A percentile compares a stretch with the other conserved stretches of the same genome.
Evolutionary conservation across 2,113 vertebrate species (phyloP).

Genomic region (Gulo gulo): DNA sequence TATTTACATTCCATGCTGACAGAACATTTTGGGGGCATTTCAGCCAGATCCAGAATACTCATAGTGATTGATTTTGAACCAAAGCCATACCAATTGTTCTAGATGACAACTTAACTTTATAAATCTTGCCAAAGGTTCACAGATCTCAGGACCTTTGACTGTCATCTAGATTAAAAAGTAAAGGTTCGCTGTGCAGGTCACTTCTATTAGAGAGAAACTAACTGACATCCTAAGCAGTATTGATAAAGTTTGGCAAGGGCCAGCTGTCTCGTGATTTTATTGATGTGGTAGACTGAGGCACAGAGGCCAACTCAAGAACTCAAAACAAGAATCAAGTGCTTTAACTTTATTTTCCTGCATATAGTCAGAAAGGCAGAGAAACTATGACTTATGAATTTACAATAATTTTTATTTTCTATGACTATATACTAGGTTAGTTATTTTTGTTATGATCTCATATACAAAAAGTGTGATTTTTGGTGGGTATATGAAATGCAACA

Average conservation of each 20-base stretch:
- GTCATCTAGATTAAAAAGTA: conserved; percentile 62
- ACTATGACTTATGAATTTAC: neutral
- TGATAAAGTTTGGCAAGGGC: conserved; percentile 22
- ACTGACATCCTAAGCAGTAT: neutral
- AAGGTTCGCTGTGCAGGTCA: conserved; percentile 16
- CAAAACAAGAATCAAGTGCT: neutral
- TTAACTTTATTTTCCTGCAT: neutral
- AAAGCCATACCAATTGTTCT: conserved; percentile 40
- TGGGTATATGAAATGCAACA: neutral
- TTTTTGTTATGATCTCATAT: neutral
- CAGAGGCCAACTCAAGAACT: neutral
- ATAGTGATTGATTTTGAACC: conserved; percentile 56
- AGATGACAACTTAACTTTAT: conserved; percentile 44
- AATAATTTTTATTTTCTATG: neutral
- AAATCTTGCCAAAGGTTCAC: conserved; percentile 48
- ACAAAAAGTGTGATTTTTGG: neutral
- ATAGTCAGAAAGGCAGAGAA: neutral
- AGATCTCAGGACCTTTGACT: conserved; percentile 46
- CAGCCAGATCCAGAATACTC: conserved; percentile 32
- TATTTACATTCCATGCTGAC: neutral
- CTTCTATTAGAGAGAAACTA: conserved; percentile 57
- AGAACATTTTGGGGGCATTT: neutral
- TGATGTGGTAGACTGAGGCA: conserved; percentile 56
- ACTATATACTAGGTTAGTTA: neutral
- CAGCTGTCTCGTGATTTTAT: neutral